phyloP scores from a whole-genome alignment of 1,140 invertebrate genomes.

The Adoxophyes honmai region DNA sequence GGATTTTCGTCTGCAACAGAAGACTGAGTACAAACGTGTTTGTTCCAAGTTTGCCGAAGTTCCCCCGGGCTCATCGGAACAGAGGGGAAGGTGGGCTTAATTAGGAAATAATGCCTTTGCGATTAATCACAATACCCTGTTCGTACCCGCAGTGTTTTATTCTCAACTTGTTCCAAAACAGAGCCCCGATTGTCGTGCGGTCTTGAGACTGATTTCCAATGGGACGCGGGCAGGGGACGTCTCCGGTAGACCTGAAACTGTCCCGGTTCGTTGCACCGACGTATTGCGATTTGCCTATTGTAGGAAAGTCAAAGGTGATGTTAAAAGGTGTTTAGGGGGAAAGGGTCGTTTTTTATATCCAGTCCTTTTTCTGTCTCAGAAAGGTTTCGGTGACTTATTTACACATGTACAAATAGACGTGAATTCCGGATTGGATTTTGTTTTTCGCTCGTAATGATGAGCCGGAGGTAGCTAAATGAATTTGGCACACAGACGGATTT shows the following conservation, averaged over 20 bases:
- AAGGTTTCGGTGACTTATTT: background rate
- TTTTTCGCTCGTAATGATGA: too few species aligned
- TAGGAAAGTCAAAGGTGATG: conserved; percentile 52
- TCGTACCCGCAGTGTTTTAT: conserved; percentile 29
- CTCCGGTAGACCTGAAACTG: conserved; percentile 59
- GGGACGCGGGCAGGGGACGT: conserved; percentile 44
- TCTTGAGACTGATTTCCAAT: conserved; percentile 57
- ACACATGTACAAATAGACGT: background rate
- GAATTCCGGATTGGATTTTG: background rate
- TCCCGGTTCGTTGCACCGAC: conserved; percentile 57
- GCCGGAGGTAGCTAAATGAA: background rate
- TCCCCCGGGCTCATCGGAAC: conserved; percentile 39
- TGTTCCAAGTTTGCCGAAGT: conserved; percentile 40
- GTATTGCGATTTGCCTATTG: conserved; percentile 50
- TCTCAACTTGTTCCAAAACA: conserved; percentile 26
- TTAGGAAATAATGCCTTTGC: conserved; percentile 70
- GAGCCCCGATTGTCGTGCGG: conserved; percentile 14
- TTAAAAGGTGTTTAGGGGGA: conserved; percentile 15
- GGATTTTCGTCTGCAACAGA: conserved; percentile 33
- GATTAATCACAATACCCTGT: conserved; percentile 66
- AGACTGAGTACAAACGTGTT: conserved; percentile 34
- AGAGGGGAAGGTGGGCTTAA: conserved; percentile 62
- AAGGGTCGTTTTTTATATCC: conserved; percentile 6
- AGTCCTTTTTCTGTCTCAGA: conserved; percentile 8
- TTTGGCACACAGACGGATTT: background rate